Conservation (phyloP, 30 jellyfish, hydroid and myxozoan genomes). For the Chironex yamaguchii region DNA sequence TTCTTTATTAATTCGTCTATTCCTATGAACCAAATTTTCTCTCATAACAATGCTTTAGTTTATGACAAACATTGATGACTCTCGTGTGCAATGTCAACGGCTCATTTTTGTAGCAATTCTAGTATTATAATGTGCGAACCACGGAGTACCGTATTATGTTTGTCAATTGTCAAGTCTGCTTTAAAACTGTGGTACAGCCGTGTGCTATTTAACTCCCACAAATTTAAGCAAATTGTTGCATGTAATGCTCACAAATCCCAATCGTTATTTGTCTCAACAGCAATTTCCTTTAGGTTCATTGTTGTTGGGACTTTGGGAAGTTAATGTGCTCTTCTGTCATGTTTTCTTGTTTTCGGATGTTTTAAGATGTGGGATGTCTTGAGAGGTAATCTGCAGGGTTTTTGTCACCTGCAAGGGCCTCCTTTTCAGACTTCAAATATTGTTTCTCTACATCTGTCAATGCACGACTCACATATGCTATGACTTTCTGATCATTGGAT, state of each 20-base stretch:
- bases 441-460: constrained; percentile 21
- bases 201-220: constrained; percentile 12
- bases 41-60: constrained; percentile 35
- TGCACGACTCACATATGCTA: constrained; percentile 53
- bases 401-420: constrained; percentile 39
- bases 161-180: constrained; percentile 46
- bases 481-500: constrained; percentile 40
- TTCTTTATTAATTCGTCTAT: constrained; percentile 36
- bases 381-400: constrained; percentile 57
- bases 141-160: constrained; percentile 25
- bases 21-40: constrained; percentile 38
- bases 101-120: constrained; percentile 45
- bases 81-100: constrained; percentile 51
- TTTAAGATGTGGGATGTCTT: constrained; percentile 47
- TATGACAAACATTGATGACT: constrained; percentile 59
- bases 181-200: constrained; percentile 12
- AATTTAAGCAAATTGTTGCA: constrained; percentile 48
- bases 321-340: constrained; percentile 66
- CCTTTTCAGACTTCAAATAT: constrained; percentile 29
- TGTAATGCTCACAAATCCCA: constrained; percentile 29
- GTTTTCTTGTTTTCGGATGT: constrained; percentile 2
- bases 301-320: constrained; percentile 60
- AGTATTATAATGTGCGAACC: constrained; percentile 59
- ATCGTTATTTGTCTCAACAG: constrained; percentile 49
- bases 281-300: constrained; percentile 52